Evolutionary conservation across 1,140 invertebrate genomes (phyloP).

Genomic region (Drosophila sechellia): DNA sequence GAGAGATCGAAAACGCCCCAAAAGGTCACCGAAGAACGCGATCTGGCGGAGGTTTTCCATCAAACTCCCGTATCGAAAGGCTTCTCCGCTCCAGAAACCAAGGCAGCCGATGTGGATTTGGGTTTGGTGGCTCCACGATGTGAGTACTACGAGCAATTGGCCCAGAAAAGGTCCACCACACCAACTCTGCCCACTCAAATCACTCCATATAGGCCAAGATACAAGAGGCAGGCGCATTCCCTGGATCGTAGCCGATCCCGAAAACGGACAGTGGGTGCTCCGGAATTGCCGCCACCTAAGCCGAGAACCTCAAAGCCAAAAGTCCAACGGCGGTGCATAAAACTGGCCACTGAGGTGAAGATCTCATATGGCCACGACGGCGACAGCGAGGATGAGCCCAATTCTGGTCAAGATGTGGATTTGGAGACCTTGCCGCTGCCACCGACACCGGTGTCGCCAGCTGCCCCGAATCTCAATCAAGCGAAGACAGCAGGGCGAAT

Average conservation of each 20-base stretch:
- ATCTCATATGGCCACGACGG: slow-evolving; percentile 72
- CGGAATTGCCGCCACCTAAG: slow-evolving; percentile 71
- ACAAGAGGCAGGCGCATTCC: slow-evolving; percentile 69
- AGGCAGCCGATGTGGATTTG: slow-evolving; percentile 71
- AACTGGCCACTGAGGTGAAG: slow-evolving; percentile 75
- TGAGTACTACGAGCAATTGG: slow-evolving; percentile 76
- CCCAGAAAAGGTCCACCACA: slow-evolving; percentile 41
- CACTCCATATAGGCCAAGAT: slow-evolving; percentile 36
- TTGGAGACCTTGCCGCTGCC: slow-evolving; percentile 70
- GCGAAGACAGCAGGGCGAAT: slow-evolving; percentile 33
- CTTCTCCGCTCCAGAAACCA: slow-evolving; percentile 77
- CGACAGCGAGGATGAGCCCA: slow-evolving; percentile 65
- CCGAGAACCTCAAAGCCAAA: slow-evolving; percentile 52
- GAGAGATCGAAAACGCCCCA: slow-evolving; percentile 4
- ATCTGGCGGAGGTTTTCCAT: slow-evolving; percentile 7
- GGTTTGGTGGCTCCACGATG: slow-evolving; percentile 73
- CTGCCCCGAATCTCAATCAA: slow-evolving; percentile 23
- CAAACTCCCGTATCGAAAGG: slow-evolving; percentile 57
- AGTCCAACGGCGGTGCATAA: slow-evolving; percentile 71
- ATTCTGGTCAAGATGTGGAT: slow-evolving; percentile 45
- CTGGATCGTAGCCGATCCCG: slow-evolving; percentile 60
- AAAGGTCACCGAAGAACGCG: slow-evolving; percentile 2
- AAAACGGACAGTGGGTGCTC: slow-evolving; percentile 40
- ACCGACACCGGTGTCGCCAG: slow-evolving; percentile 39
- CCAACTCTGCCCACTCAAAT: slow-evolving; percentile 13